Conservation (phyloP, 1,140 invertebrate genomes). For the Macrobrachium rosenbergii region DNA sequence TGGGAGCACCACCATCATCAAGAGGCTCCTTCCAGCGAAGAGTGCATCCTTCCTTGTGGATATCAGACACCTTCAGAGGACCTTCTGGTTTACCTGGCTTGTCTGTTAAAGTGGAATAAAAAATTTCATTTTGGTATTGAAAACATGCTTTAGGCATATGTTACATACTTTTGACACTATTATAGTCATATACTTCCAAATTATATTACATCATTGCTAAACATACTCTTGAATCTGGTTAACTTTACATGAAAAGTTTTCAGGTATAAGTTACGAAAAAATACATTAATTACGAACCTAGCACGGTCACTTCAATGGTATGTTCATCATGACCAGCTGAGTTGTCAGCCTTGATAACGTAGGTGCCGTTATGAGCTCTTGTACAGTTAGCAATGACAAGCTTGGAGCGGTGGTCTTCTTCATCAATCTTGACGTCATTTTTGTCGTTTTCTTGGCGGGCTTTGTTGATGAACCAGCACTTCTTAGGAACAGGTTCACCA, state of each 20-base stretch:
- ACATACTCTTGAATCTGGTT: background rate
- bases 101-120: slow-evolving; percentile 53
- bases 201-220: background rate
- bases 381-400: slow-evolving; percentile 81
- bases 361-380: slow-evolving; percentile 86
- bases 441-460: slow-evolving; percentile 76
- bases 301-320: slow-evolving; percentile 86
- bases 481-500: slow-evolving; percentile 88
- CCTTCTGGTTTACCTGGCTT: slow-evolving; percentile 96
- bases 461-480: slow-evolving; percentile 90
- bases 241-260: background rate
- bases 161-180: too few species aligned
- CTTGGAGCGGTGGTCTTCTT: slow-evolving; percentile 89
- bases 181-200: too few species aligned
- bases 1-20: slow-evolving; percentile 94
- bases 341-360: slow-evolving; percentile 91
- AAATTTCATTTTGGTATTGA: background rate
- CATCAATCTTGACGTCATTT: slow-evolving; percentile 82
- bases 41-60: slow-evolving; percentile 95
- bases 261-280: slow-evolving; percentile 8
- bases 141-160: too few species aligned
- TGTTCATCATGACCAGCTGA: slow-evolving; percentile 91
- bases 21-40: slow-evolving; percentile 95
- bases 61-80: slow-evolving; percentile 90
- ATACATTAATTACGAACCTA: slow-evolving; percentile 72